Conservation (phyloP, 1,140 invertebrate species). For the Procambarus clarkii region DNA sequence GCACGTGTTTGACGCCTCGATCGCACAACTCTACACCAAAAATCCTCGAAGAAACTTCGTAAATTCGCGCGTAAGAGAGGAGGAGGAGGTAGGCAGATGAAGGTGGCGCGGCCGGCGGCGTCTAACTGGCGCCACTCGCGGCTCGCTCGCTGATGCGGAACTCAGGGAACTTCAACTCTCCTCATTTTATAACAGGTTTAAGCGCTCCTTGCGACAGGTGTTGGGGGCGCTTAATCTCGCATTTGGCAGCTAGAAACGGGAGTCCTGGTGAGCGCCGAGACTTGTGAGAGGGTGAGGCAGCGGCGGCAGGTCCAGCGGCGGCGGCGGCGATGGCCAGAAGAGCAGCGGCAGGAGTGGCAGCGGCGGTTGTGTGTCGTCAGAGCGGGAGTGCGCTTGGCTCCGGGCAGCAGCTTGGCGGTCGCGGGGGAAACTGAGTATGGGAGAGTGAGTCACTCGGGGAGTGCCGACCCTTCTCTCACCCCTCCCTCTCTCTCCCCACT, state of each 20-base stretch:
- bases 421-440: slow-evolving; percentile 30
- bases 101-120: neutral
- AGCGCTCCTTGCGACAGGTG: neutral
- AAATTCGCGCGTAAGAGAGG: slow-evolving; percentile 1
- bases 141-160: neutral
- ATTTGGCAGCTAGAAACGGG: neutral
- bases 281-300: neutral
- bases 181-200: neutral
- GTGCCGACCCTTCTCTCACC: neutral
- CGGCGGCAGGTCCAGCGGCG: neutral
- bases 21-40: neutral
- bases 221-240: neutral
- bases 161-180: slow-evolving; percentile 18
- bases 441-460: neutral
- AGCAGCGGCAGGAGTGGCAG: neutral
- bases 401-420: slow-evolving; percentile 19
- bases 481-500: neutral
- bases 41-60: neutral
- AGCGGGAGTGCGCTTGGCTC: slow-evolving; percentile 10
- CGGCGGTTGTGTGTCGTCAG: neutral
- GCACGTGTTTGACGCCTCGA: neutral
- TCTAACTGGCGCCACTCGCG: neutral
- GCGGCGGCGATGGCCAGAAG: neutral
- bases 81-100: neutral
- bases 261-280: neutral